Evolutionary conservation across 2,888 invertebrate species (phyloP), one percentile per base, ranked within the genome.

Genomic region (Cephus spinipes): DNA sequence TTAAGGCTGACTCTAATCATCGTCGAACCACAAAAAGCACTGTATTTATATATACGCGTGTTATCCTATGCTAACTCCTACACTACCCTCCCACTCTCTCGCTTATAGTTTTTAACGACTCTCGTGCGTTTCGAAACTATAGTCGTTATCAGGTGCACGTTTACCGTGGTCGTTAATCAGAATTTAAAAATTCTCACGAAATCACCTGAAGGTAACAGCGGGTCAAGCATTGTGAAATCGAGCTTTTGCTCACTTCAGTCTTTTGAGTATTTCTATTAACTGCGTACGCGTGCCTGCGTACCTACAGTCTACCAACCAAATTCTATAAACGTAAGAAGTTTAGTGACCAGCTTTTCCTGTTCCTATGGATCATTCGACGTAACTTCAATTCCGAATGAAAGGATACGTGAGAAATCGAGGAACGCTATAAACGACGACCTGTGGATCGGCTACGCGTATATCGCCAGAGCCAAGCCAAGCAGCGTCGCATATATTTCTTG

Each of bases 371-470:
- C 55, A 6, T 23, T 55, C 23, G 23, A 23, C 55, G 1, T 23
- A 55, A 55, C 55, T 55, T 55, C 23, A 6, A 23, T 55, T 15
- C 23, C 23, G 23, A 55, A 23, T 23, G 23, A 23, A 55, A 23
- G 55, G 55, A 23, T 23, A 55, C 23, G 55, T 15, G 40, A 55
- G 23, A 23, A 23, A 55, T 55, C 9, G 55, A 32, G 71, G 11
- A 71, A 71, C 31, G 6, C 32, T 12, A 32, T 12, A 30, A 71
- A 32, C 71, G 32, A 15, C 71, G 71, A 71, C 71, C 71, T 71
- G 71, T 71, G 71, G 71, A 71, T 71, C 71, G 31, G 9, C 6
- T 30, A 71, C 71, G 71, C 71, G 31, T 71, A 32, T 71, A 71
- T 32, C 55, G 55, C 23, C 23, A 55, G 55, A 55, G 55, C 9